Evolutionary conservation across 2,113 vertebrate genomes (phyloP).

Genomic region (Sinocyclocheilus anophthalmus): DNA sequence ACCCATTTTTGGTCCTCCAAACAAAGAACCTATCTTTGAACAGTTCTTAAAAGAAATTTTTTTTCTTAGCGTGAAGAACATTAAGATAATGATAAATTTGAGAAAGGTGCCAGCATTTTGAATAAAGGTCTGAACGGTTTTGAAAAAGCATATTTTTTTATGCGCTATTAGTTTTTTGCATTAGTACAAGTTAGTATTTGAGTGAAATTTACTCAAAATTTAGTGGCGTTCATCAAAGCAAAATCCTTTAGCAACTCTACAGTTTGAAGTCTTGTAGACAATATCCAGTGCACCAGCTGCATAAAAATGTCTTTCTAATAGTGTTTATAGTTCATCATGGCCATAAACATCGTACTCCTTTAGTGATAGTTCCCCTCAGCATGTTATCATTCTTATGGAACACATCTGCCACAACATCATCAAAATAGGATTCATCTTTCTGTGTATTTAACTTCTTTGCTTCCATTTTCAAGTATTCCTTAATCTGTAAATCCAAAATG

Average conservation of each 20-base stretch:
- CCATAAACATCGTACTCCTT: slow-evolving; percentile 91
- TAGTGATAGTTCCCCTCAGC: slow-evolving; percentile 85
- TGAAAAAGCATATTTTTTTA: background rate
- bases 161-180: background rate
- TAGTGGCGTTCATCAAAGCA: slow-evolving; percentile 31
- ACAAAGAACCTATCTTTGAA: background rate
- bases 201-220: slow-evolving; percentile 33
- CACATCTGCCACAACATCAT: slow-evolving; percentile 86
- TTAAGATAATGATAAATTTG: too few species aligned
- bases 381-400: slow-evolving; percentile 84
- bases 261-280: background rate
- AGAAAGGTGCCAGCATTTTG: background rate
- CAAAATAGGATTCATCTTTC: slow-evolving; percentile 83
- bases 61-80: background rate
- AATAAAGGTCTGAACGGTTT: background rate
- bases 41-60: background rate
- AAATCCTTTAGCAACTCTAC: background rate
- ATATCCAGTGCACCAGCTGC: background rate
- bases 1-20: background rate
- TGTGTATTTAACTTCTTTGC: slow-evolving; percentile 81
- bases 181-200: background rate
- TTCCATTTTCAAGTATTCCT: slow-evolving; percentile 83
- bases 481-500: slow-evolving; percentile 76
- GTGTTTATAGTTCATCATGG: slow-evolving; percentile 89
- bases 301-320: background rate